Evolutionary conservation across 2,888 invertebrate genomes (phyloP), one percentile per base, ranked within the genome.

Genomic region (Drosophila helvetica): DNA sequence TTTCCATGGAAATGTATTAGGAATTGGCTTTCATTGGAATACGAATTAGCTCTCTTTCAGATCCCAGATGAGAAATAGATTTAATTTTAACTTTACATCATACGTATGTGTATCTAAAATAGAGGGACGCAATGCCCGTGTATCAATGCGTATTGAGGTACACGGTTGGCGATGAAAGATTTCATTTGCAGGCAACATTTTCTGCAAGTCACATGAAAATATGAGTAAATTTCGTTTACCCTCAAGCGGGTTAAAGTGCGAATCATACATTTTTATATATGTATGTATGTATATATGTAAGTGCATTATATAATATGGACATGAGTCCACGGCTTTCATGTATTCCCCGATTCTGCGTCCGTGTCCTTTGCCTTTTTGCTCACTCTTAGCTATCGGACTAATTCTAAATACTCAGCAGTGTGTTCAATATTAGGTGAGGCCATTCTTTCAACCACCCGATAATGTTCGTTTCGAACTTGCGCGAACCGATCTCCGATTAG

Each of bases 391-490:
- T 38, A 7, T 38, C n/a, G 38, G n/a, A 45, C 51, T 64, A 45
- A 51, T n/a, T 30, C 50, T 9, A 38, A 33, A 51, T 66, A 45
- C 65, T 48, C 25, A 50, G 25, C 65, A 46, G 50, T 38, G 15
- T 38, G 15, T 15, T 15, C 1, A 15, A 2, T n/a, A 7, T 2
- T n/a, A 15, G 38, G 38, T 2, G 7, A 7, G 15, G 38, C 5
- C 33, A 33, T 10, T 30, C 30, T 2, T 25, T 2, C 8, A 25
- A 25, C 25, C 8, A 25, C 7, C 25, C 25, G 8, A 7, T 8
- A 25, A 8, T 7, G 25, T 25, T 30, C 30, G 10, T 3, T 30
- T 10, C 8, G 2, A 25, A 8, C 8, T 8, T 25, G 25, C 25
- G 25, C 30, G 3, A 10, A 0, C 30, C 10, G 9, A 30, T 12